Base-by-base conservation (phyloP, 2,888 invertebrate genomes). In the Cataglyphis albicans region DNA sequence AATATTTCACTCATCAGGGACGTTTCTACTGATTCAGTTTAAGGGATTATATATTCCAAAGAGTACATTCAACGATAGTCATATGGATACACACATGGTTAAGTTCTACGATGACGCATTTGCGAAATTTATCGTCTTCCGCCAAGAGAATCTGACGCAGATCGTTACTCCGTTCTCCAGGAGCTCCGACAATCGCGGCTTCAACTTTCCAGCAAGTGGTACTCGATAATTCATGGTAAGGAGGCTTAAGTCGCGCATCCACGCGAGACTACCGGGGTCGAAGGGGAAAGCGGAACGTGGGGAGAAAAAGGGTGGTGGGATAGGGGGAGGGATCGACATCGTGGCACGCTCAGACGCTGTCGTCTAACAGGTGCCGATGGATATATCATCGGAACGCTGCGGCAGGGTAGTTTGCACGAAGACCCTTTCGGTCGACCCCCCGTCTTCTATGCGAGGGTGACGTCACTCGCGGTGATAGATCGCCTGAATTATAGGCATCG, bases 281-380 rank as follows among this genome's bases (percentile, higher is more conserved):
- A n/a, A 7, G 7, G 52, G 52, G 7, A n/a, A n/a, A 52, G n/a
- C 4, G n/a, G n/a, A 7, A 52, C 52, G 48, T 1, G 48, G 48
- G 48, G 6, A 82, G 86, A 86, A 88, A 78, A 78, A 35, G 35
- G 35, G 35, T 0, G 35, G 35, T 4, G 35, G 6, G 35, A 6
- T 35, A 7, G 6, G 35, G 35, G 6, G 6, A 0, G 32, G 6
- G 32, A 35, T 35, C 86, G 87, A 87, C 89, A 88, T 74, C 86
- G 84, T 57, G 87, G 80, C 83, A 87, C 90, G 88, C 85, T 90
- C 90, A 90, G 89, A 89, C 85, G 89, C 90, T 90, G 91, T 92
- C 92, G 91, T 90, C 91, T 92, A 92, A 92, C 92, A 92, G 93
- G 91, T 92, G 92, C 91, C 90, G 90, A 92, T 92, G 86, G 90